Evolutionary conservation across 1,140 invertebrate species (phyloP), one percentile per base, ranked within the genome.

Genomic region (Zaprionus africanus): DNA sequence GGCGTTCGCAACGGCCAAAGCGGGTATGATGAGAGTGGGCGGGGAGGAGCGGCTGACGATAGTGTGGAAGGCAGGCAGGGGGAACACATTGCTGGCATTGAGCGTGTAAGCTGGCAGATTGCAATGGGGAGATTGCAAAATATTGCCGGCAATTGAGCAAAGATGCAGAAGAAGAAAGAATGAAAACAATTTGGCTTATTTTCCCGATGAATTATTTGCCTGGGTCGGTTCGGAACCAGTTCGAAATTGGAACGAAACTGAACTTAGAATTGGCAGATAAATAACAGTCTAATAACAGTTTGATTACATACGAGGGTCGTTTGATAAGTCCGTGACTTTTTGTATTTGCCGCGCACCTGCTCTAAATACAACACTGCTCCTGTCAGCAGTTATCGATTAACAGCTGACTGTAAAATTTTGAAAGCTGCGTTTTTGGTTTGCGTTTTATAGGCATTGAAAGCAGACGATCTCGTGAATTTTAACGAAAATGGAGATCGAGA

Each of bases 41-140:
- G 15, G 19, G 5, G 2, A 9, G 7, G 49, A 4, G 41, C 26
- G 28, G 53, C 6, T 15, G 26, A n/a, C 15, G 11, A 53, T 24
- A 31, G 53, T 31, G 46, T 17, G 58, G 54, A 17, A 38, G 17
- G 2, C 22, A 22, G 19, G 28, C 28, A 58, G 17, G 0, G 41
- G n/a, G 49, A 57, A 67, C 49, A 63, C 78, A 82, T 68, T 53
- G 63, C 65, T 77, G 73, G 56, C 80, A 88, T 88, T 88, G 84
- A 69, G 73, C 70, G 26, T 26, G 60, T 62, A 54, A 38, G 56
- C 24, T 70, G 53, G 34, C 17, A 64, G 58, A 43, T 66, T 49
- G 65, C 58, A 64, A 56, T 57, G 76, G 79, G 79, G 59, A 64
- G 76, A 61, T 74, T 68, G 54, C 26, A 68, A 68, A 28, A 58